These are phyloP conservation scores for Nothoprocta pentlandii DNA, from an alignment of 2,113 vertebrate genomes.

Conservation along the genomic window DNA sequence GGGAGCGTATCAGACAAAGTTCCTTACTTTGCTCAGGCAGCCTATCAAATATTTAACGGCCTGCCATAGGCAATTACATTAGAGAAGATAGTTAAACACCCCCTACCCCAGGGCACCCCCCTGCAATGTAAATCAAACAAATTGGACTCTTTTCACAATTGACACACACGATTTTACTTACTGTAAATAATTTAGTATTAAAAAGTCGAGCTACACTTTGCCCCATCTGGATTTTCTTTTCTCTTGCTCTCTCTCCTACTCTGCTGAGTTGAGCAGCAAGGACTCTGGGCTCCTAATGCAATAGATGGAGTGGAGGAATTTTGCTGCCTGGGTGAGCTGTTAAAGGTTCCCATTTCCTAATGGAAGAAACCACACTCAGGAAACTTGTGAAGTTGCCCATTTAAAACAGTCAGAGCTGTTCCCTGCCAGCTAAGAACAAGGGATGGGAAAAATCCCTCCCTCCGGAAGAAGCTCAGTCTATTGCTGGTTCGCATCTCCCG, in stretches of 20 bases:
- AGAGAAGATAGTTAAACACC: constrained; percentile 92
- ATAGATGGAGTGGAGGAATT: constrained; percentile 58
- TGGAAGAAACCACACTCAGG: constrained; percentile 64
- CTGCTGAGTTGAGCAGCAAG: rapidly evolving
- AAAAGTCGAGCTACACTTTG: constrained; percentile 76
- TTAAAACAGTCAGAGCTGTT: constrained; percentile 26
- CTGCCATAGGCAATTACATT: constrained; percentile 96
- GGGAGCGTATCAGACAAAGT: constrained; percentile 64
- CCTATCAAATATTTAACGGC: constrained; percentile 93
- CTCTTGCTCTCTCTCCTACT: constrained; percentile 27
- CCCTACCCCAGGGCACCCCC: constrained; percentile 83
- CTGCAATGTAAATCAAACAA: constrained; percentile 84
- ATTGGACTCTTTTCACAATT: constrained; percentile 92
- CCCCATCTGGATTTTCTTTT: constrained; percentile 69
- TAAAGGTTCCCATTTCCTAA: constrained; percentile 70
- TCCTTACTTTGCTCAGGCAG: constrained; percentile 90
- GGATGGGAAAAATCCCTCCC: constrained; percentile 15
- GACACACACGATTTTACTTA: constrained; percentile 93
- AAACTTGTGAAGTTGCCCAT: constrained; percentile 53
- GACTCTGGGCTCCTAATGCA: constrained; percentile 50
- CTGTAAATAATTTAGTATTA: constrained; percentile 89
- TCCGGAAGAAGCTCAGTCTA: constrained; percentile 18
- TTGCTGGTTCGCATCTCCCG: constrained; percentile 56
- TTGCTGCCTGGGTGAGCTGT: constrained; percentile 67
- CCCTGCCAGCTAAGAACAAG: constrained; percentile 25